Evolutionary conservation across 2,888 invertebrate species (phyloP).

Genomic region (Phrixothrix hirtus): DNA sequence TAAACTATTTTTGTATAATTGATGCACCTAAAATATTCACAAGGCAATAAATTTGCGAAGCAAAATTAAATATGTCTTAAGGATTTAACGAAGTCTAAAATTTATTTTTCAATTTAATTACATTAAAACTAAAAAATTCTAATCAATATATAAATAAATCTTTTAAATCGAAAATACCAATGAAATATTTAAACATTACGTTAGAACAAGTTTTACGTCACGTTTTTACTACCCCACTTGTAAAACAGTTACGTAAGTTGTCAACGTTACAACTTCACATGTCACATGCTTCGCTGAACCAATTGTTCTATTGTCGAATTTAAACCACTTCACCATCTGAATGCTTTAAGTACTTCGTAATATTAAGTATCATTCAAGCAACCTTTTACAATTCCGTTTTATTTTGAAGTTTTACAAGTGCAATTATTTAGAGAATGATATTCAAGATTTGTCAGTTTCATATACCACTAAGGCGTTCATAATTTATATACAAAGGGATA

Average conservation of each 20-base stretch:
- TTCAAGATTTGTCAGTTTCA: background rate
- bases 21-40: no score
- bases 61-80: no score
- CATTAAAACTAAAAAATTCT: no score
- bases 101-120: background rate
- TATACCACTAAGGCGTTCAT: no score
- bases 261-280: conserved; percentile 30
- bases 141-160: no score
- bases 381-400: conserved; percentile 22
- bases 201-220: background rate
- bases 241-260: conserved; percentile 14
- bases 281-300: conserved; percentile 28
- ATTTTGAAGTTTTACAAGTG: conserved; percentile 9
- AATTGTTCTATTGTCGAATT: conserved; percentile 37
- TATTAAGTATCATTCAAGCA: conserved; percentile 28
- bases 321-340: conserved; percentile 36
- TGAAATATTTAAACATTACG: background rate
- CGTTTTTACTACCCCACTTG: background rate
- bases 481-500: no score
- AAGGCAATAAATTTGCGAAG: no score
- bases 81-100: no score
- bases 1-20: no score
- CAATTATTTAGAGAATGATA: background rate
- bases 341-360: conserved; percentile 31
- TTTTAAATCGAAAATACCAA: background rate